phyloP scores from a whole-genome alignment of 2,888 invertebrate genomes.

The Lamellibrachia columna region DNA sequence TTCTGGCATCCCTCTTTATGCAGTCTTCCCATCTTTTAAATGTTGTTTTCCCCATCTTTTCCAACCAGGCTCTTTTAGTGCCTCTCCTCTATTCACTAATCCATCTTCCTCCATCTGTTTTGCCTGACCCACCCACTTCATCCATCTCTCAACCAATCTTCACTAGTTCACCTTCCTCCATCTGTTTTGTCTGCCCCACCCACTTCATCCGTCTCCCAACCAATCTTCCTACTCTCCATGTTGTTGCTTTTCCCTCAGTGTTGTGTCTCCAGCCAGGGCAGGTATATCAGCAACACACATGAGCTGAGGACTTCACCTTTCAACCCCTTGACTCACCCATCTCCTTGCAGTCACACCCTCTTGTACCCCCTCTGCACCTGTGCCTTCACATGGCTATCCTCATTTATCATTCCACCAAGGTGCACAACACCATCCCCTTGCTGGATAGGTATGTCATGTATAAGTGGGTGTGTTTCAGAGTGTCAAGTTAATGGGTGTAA shows the following conservation, averaged over 20 bases:
- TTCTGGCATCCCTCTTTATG: too few species aligned
- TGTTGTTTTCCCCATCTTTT: background rate
- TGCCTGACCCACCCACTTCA: background rate
- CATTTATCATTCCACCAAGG: too few species aligned
- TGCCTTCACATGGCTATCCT: too few species aligned
- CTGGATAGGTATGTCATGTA: too few species aligned
- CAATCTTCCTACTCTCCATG: background rate
- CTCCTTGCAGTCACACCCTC: background rate
- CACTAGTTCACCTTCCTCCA: background rate
- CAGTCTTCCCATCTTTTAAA: too few species aligned
- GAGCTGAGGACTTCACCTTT: background rate
- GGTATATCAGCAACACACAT: background rate
- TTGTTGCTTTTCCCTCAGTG: background rate
- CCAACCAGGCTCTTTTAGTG: background rate
- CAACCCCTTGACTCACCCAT: background rate
- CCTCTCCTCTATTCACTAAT: background rate
- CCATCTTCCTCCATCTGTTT: background rate
- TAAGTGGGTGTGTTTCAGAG: background rate
- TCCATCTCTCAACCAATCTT: background rate
- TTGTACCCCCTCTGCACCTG: background rate
- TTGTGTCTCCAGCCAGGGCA: background rate
- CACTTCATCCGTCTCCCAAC: background rate
- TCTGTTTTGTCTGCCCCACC: background rate
- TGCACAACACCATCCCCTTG: too few species aligned
- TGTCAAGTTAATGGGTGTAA: slow-evolving; percentile 22